Evolutionary conservation across 2,888 invertebrate genomes (phyloP).

Genomic region (Eueremaeus valkanovi): DNA sequence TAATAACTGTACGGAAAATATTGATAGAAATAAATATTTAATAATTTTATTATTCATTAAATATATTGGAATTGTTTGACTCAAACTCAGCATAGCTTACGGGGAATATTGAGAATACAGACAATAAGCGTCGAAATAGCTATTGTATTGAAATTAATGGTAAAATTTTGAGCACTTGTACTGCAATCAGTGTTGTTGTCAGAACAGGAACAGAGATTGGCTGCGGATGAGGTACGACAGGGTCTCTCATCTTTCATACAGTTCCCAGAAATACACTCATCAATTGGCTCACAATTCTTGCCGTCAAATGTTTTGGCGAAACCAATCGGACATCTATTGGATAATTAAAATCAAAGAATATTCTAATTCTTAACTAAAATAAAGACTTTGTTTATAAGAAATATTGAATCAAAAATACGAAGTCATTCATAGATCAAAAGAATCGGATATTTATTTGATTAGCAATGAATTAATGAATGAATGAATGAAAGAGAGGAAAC

Average conservation of each 20-base stretch:
- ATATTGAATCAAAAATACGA: too few species aligned
- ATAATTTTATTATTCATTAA: neutral
- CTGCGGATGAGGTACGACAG: neutral
- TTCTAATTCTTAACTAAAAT: too few species aligned
- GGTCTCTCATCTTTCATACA: neutral
- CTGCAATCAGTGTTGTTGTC: conserved; percentile 5
- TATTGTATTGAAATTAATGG: conserved; percentile 24
- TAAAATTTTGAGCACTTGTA: neutral
- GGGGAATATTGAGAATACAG: conserved; percentile 74
- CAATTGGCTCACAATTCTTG: conserved; percentile 89
- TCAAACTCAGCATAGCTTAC: conserved; percentile 58
- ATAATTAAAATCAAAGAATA: neutral
- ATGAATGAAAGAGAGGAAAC: neutral
- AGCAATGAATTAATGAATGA: too few species aligned
- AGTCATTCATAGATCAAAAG: too few species aligned
- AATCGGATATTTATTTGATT: too few species aligned
- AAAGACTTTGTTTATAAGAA: too few species aligned
- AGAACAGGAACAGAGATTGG: neutral
- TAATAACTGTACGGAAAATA: neutral
- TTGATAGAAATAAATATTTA: neutral
- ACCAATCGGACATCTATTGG: conserved; percentile 81
- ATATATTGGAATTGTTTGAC: neutral
- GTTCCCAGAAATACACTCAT: conserved; percentile 64
- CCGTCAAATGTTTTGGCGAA: conserved; percentile 81
- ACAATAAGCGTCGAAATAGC: conserved; percentile 77